Evolutionary conservation across 2,888 invertebrate genomes (phyloP), one percentile per base, ranked within the genome.

Genomic region (Girardia tigrina): DNA sequence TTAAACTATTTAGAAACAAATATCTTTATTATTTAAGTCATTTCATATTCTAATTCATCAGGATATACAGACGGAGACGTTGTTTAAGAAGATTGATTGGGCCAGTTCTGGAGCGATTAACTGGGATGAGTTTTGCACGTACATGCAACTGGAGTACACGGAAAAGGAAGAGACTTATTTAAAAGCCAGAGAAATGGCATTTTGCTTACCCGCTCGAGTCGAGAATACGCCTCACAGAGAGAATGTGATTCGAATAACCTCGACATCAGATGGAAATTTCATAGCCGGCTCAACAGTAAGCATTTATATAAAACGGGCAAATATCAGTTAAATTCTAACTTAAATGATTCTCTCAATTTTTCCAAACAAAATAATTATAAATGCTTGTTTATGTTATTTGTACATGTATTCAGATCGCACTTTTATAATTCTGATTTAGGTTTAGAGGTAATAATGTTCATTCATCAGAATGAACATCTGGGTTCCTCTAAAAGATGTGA

Each of bases 51-150:
- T 78, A 77, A 2, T n/a, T n/a, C n/a, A n/a, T n/a, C 78, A 83
- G 83, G 81, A 81, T 75, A 78, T 79, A 23, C 83, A 83, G 78
- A 82, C 70, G 2, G 70, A 71, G 12, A 70, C 70, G 20, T 78
- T 84, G 78, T 84, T 84, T 79, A 82, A 82, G 79, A 84, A 83
- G 79, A 84, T 84, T 42, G 84, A 84, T 79, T 84, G 83, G 82
- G 81, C 83, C 0, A 83, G 83, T 0, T 81, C 83, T 75, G 83
- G 83, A 0, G 77, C 79, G 6, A 83, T 84, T 77, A 81, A 82
- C 0, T 84, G 84, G 84, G 83, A 84, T 79, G 84, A 84, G 78
- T 84, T 84, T 79, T 84, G 84, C 79, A 84, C 83, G 0, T 84
- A 83, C 80, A 84, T 84, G 83, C 84, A 84, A 79, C 80, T 84